These are phyloP conservation scores for Camponotus fellah DNA, from an alignment of 2,888 invertebrate species.

Conservation along the genomic window DNA sequence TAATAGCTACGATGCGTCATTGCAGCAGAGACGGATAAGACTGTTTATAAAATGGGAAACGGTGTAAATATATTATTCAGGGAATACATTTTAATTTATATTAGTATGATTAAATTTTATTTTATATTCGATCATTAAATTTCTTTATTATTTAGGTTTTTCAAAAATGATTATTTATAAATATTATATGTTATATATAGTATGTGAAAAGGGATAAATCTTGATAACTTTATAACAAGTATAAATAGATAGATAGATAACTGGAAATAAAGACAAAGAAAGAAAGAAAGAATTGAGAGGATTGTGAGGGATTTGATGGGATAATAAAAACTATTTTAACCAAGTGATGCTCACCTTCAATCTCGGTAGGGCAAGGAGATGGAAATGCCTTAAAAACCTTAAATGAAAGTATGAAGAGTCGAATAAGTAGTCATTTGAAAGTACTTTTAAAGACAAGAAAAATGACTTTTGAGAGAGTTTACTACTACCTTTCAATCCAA, in stretches of 20 bases:
- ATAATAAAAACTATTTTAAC: constrained; percentile 4
- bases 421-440: neutral
- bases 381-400: neutral
- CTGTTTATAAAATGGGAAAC: neutral
- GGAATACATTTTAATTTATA: neutral
- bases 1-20: neutral
- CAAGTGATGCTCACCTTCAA: neutral
- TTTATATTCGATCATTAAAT: neutral
- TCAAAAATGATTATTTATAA: no score
- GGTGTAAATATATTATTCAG: neutral
- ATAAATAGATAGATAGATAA: neutral
- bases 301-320: neutral
- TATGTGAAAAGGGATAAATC: no score
- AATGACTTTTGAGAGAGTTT: neutral
- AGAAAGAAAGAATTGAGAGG: no score
- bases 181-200: neutral
- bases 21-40: neutral
- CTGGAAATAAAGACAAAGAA: no score
- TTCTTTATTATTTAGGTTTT: neutral
- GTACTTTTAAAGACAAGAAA: neutral
- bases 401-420: neutral
- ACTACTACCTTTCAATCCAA: neutral
- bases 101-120: neutral
- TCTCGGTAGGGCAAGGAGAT: neutral
- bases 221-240: neutral